Evolutionary conservation across 1,140 invertebrate species (phyloP), one percentile per base, ranked within the genome.

Genomic region (Capitella teleta): DNA sequence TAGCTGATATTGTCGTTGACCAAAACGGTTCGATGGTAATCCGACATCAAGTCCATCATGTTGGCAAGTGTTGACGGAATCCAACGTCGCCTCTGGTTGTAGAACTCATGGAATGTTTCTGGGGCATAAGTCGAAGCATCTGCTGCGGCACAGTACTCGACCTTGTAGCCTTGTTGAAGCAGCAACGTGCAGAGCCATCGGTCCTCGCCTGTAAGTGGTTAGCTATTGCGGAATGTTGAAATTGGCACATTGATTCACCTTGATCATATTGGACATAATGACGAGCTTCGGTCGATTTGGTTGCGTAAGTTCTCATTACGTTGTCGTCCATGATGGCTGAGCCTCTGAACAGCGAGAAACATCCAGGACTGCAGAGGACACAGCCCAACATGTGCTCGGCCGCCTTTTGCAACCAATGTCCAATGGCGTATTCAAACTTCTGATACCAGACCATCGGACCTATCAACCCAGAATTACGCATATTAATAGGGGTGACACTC

Each of bases 401-500:
- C 6, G 80, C 77, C 61, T 81, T 81, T 64, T 82, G 80, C 6
- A 81, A 66, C 80, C 80, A 81, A 75, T 81, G 80, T 37, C 78
- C 78, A 49, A 81, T 74, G 6, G 80, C 80, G 58, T 81, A 81
- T 57, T 81, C 80, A 61, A 81, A 81, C 57, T 78, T 80, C 61
- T 81, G 80, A 57, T 81, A 81, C 79, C 79, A 80, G 1, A 77
- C 73, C 70, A 79, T 76, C 1, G 74, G 72, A 37, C 76, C 74
- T 70, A 51, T 6, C 14, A 3, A 5, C 42, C 24, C 2, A 14
- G n/a, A n/a, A 40, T 6, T 40, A 40, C 16, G 38, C n/a, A n/a
- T 19, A 21, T 10, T 40, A n/a, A 40, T 18, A 5, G 38, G 8
- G 8, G 2, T 37, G 36, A 18, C 6, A 34, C 32, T 34, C 8